Percentiles rank a stretch among this genome's conserved stretches.
Conservation (phyloP, 2,888 invertebrate genomes). For the Nudaria mundana region DNA sequence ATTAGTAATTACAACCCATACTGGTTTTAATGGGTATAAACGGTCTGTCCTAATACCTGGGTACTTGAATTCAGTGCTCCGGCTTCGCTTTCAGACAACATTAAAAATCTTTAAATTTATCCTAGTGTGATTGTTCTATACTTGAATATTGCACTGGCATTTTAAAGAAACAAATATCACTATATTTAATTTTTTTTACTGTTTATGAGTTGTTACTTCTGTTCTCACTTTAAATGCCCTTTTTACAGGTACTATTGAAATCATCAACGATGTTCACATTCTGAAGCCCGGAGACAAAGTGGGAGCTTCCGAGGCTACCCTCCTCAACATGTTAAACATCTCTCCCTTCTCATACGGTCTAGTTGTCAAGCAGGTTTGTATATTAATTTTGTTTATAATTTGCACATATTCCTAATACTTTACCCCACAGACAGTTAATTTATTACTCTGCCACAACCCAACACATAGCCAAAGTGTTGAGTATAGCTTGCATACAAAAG, state of each 20-base stretch:
- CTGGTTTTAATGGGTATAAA: no score
- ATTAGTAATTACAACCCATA: no score
- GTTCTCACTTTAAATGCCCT: neutral
- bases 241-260: slow-evolving; percentile 94
- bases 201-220: no score
- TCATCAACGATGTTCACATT: slow-evolving; percentile 97
- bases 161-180: slow-evolving; percentile 55
- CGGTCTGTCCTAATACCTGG: slow-evolving; percentile 59
- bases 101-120: slow-evolving; percentile 59
- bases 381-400: neutral
- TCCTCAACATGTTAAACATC: slow-evolving; percentile 99
- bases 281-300: slow-evolving; percentile 98
- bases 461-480: slow-evolving; percentile 73
- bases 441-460: no score
- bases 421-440: no score
- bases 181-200: no score
- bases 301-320: slow-evolving; percentile 98
- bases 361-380: slow-evolving; percentile 88
- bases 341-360: slow-evolving; percentile 99
- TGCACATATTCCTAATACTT: no score
- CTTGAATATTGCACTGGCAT: slow-evolving; percentile 60
- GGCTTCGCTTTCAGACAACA: slow-evolving; percentile 70
- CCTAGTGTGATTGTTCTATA: slow-evolving; percentile 53
- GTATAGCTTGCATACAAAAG: slow-evolving; percentile 57
- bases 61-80: slow-evolving; percentile 36